Percentiles rank a stretch among this genome's conserved stretches.
These are phyloP conservation scores for Biston stratarius DNA, from an alignment of 2,888 invertebrate genomes.

Conservation along the genomic window DNA sequence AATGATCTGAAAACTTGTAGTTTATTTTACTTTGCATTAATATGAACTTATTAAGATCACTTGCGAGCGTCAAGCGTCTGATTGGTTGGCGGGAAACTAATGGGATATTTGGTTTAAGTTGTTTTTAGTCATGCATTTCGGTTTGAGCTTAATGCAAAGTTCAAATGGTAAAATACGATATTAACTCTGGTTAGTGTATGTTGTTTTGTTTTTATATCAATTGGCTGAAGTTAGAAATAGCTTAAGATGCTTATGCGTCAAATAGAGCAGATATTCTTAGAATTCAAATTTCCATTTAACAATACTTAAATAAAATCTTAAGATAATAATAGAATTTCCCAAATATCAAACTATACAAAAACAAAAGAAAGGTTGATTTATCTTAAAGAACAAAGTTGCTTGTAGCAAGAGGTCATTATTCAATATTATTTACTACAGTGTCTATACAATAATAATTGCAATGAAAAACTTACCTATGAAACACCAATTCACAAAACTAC, in stretches of 20 bases:
- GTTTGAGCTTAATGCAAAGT: constrained; percentile 28
- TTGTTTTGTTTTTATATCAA: neutral
- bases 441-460: neutral
- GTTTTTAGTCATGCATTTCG: constrained; percentile 37
- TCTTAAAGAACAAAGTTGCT: too few species aligned
- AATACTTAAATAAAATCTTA: too few species aligned
- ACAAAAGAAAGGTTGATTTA: too few species aligned
- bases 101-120: constrained; percentile 39
- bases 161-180: neutral
- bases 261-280: too few species aligned
- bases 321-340: too few species aligned
- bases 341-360: too few species aligned
- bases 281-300: too few species aligned
- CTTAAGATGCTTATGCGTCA: neutral
- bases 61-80: constrained; percentile 52
- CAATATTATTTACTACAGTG: neutral
- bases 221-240: neutral
- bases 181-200: neutral
- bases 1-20: constrained; percentile 18
- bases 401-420: too few species aligned
- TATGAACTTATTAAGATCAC: constrained; percentile 54
- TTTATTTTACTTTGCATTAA: constrained; percentile 36
- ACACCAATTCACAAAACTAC: constrained; percentile 36
- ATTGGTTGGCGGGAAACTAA: constrained; percentile 48
- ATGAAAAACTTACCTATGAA: constrained; percentile 24